Evolutionary conservation across 2,888 invertebrate species (phyloP), one percentile per base, ranked within the genome.

Genomic region (Formica aserva): DNA sequence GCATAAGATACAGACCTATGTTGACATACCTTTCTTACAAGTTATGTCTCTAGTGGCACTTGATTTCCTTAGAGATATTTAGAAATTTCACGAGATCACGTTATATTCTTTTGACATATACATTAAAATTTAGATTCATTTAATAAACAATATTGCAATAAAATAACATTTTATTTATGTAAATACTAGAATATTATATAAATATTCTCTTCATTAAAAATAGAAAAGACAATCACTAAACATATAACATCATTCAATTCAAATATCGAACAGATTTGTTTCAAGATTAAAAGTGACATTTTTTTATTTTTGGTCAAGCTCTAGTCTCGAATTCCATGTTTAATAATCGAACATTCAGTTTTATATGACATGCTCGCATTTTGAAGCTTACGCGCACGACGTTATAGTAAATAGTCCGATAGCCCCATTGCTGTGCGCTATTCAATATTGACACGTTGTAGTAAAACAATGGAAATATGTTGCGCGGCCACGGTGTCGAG

Each of bases 381-480:
- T 88, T 62, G 67, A 89, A 78, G 84, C 67, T 62, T 83, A 85
- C 57, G 66, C 69, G 67, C 78, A 52, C 45, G 86, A 69, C 77
- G 83, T 85, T 77, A 85, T 83, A 26, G 90, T 84, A 90, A 89
- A 89, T 88, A 90, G 87, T 82, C 88, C 85, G 86, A 85, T 87
- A 87, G 89, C 86, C 86, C 86, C 85, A 87, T 91, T 90, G 84
- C 69, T 82, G 82, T 76, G 67, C 82, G 72, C 84, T 87, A 85
- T 85, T 88, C 87, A 91, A 91, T 92, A 92, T 92, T 92, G 91
- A 92, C 89, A 77, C 55, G 65, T 69, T 81, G 82, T 77, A 81
- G 87, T 91, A 87, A 91, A 92, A 92, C 88, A 92, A 92, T 88
- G 91, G 90, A 89, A 92, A 92, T 92, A 90, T 92, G 89, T 92